Conservation (phyloP, 2,888 invertebrate genomes). For the Eupithecia inturbata region DNA sequence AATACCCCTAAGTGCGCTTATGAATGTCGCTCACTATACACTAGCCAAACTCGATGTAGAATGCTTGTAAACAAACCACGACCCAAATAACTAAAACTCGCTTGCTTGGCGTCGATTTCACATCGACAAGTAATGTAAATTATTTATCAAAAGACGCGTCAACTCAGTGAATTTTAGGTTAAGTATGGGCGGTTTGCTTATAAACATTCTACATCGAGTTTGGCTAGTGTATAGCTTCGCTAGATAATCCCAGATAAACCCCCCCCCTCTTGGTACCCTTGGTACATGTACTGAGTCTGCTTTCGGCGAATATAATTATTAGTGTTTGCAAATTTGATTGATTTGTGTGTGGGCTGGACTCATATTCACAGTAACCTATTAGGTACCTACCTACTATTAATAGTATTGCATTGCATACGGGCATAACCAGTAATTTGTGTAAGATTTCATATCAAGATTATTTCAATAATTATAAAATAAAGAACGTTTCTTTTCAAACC, state of each 20-base stretch:
- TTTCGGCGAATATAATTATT: slow-evolving; percentile 30
- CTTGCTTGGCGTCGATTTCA: no score
- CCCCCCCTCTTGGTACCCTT: not conserved
- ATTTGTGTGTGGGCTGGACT: slow-evolving; percentile 28
- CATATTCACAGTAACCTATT: slow-evolving; percentile 25
- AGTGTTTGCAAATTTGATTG: slow-evolving; percentile 31
- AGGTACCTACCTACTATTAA: slow-evolving; percentile 15
- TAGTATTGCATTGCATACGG: slow-evolving; percentile 26
- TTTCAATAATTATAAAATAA: slow-evolving; percentile 37
- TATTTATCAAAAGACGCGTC: no score
- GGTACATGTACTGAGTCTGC: slow-evolving; percentile 12
- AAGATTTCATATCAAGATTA: slow-evolving; percentile 39
- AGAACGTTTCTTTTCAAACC: slow-evolving; percentile 43
- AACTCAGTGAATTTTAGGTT: no score
- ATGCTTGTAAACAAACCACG: no score
- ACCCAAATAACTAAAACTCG: no score
- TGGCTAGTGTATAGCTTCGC: no score
- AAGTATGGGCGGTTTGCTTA: no score
- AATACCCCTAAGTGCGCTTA: not conserved
- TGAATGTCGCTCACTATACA: not conserved
- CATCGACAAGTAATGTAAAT: no score
- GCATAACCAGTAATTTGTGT: slow-evolving; percentile 32
- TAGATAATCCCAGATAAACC: no score
- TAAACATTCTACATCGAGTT: no score
- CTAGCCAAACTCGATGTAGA: no score